Percentiles rank a stretch among this genome's conserved stretches.
Evolutionary conservation across 1,140 invertebrate genomes (phyloP).

Genomic region (Cherax quadricarinatus): DNA sequence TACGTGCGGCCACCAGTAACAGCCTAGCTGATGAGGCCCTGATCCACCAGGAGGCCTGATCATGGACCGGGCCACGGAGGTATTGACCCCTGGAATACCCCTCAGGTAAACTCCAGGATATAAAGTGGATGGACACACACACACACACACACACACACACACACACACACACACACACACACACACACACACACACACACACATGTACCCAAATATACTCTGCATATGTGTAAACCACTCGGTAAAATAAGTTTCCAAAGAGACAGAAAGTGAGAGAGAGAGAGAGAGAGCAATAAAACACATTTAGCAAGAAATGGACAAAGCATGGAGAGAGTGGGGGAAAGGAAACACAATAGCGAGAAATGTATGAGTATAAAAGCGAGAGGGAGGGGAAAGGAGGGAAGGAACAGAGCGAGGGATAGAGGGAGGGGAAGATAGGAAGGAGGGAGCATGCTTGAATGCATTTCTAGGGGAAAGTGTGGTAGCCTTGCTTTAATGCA

Average conservation of each 20-base stretch:
- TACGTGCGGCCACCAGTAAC: too few relatives aligned
- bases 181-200: constrained; percentile 15
- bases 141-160: not conserved
- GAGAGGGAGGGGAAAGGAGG: constrained; percentile 10
- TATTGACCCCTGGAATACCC: too few relatives aligned
- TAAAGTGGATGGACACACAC: too few relatives aligned
- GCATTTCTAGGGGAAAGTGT: not conserved
- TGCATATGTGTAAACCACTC: not conserved
- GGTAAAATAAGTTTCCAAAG: not conserved
- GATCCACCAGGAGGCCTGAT: too few relatives aligned
- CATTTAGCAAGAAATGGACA: not conserved
- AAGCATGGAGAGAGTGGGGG: not conserved
- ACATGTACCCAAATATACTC: not conserved
- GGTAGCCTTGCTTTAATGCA: too few relatives aligned
- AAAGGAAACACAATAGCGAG: not conserved
- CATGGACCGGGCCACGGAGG: too few relatives aligned
- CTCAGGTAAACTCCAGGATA: too few relatives aligned
- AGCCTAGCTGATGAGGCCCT: too few relatives aligned
- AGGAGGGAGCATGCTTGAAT: too few relatives aligned
- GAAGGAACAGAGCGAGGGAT: constrained; percentile 32
- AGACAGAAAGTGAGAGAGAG: constrained; percentile 5
- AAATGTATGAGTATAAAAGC: constrained; percentile 5
- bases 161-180: constrained; percentile 8
- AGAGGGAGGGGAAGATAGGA: constrained; percentile 20
- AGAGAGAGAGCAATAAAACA: not conserved